Conservation (phyloP, 2,113 vertebrate species). For the Pelvicachromis taeniatus region DNA sequence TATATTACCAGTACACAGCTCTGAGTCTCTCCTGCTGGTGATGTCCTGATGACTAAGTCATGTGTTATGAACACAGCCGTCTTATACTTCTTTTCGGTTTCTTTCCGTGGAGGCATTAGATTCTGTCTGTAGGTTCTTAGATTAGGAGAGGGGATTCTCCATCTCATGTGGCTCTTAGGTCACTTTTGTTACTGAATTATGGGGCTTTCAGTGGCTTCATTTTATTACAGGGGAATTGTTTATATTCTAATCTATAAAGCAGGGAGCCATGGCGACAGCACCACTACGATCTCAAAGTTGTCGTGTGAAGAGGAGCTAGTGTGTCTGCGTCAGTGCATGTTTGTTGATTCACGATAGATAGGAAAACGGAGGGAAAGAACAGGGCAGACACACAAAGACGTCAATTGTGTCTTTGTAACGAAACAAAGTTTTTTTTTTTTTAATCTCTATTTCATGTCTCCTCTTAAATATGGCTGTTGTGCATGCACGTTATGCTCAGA, state of each 20-base stretch:
- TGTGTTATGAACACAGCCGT: background rate
- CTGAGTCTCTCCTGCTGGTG: background rate
- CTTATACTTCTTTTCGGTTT: background rate
- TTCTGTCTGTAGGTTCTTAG: background rate
- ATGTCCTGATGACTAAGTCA: background rate
- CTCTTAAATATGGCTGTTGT: background rate
- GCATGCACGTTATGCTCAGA: background rate
- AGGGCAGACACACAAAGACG: background rate
- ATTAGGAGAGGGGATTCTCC: background rate
- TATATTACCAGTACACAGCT: background rate
- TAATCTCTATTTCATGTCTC: rapidly evolving
- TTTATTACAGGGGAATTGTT: conserved; percentile 34
- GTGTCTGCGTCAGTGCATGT: background rate
- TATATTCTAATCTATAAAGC: conserved; percentile 15
- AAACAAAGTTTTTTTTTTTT: no score
- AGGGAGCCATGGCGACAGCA: background rate
- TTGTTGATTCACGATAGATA: background rate
- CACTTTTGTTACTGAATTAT: conserved; percentile 20
- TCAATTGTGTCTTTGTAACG: background rate
- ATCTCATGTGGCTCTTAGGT: background rate
- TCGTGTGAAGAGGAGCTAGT: background rate
- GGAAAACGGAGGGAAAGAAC: background rate
- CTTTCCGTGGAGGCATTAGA: background rate
- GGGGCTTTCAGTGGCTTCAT: conserved; percentile 15
- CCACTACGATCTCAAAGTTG: conserved; percentile 1